Evolutionary conservation across 2,113 vertebrate genomes (phyloP), one percentile per base, ranked within the genome.

Genomic region (Sclerurus mexicanus): DNA sequence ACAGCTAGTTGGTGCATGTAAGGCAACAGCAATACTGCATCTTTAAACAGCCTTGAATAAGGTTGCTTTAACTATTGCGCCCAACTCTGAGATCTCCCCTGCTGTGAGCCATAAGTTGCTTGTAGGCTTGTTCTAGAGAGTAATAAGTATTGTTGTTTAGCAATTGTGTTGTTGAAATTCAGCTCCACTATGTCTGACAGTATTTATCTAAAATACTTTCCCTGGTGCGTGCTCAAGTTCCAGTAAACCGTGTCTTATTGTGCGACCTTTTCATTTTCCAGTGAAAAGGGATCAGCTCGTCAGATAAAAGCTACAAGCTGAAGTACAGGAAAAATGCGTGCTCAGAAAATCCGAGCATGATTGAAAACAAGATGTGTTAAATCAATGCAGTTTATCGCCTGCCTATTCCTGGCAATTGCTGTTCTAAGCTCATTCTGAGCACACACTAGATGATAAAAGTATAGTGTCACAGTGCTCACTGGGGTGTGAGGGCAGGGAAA

Each of bases 361-460:
- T 98, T 98, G 98, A 98, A 98, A 98, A 98, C 98, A 98, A 98
- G 98, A 98, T 98, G 98, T 98, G 98, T 98, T 98, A 98, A 98
- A 98, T 98, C 98, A 98, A 98, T 98, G 98, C 97, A 96, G 97
- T 98, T 98, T 98, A 98, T 98, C 98, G 97, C 98, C 98, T 98
- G 98, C 98, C 98, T 98, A 98, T 98, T 98, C 98, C 98, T 93
- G 83, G 98, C 98, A 98, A 98, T 98, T 98, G 98, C 98, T 98
- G 98, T 97, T 97, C 98, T 98, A 98, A 98, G 98, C 98, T 98
- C 98, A 98, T 98, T 98, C 98, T 96, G 98, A 98, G 98, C 98
- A 98, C 98, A 98, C 97, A 89, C 97, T 71, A 90, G 98, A 98
- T 98, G 98, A 98, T 98, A 98, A 98, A 98, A 98, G 98, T 98